phyloP scores from a whole-genome alignment of 2,797 vertebrate genomes.

The Sciaenops ocellatus region DNA sequence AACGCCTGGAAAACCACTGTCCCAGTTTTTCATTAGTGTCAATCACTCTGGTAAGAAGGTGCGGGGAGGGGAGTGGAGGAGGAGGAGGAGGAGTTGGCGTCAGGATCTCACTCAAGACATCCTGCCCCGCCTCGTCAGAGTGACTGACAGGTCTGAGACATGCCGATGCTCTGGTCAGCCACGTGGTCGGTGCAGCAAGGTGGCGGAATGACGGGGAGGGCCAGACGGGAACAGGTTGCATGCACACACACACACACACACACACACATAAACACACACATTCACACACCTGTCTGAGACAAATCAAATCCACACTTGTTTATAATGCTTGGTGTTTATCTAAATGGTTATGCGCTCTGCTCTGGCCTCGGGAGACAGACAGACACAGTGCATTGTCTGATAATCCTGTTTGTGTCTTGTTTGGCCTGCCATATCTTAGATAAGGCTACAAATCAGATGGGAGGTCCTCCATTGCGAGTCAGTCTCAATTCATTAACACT shows the following conservation, averaged over 20 bases:
- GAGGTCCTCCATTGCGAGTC: constrained; percentile 58
- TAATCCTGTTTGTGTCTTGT: constrained; percentile 69
- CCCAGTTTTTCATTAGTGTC: constrained; percentile 88
- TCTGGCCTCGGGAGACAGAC: constrained; percentile 69
- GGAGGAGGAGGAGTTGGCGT: constrained; percentile 55
- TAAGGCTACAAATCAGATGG: constrained; percentile 65
- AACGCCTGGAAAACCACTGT: constrained; percentile 75
- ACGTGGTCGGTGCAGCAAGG: constrained; percentile 68
- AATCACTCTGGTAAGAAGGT: constrained; percentile 78
- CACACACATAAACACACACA: constrained; percentile 34
- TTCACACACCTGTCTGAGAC: constrained; percentile 48
- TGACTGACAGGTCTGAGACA: constrained; percentile 82
- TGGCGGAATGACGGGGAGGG: constrained; percentile 65
- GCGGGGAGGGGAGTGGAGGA: constrained; percentile 34
- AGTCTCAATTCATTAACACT: constrained; percentile 68
- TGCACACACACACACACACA: not conserved
- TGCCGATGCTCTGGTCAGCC: constrained; percentile 74
- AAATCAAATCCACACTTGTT: constrained; percentile 68
- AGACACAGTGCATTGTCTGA: constrained; percentile 65
- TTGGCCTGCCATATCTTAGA: constrained; percentile 65
- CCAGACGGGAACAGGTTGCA: constrained; percentile 23
- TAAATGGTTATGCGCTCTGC: constrained; percentile 64
- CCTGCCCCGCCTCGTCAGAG: constrained; percentile 84
- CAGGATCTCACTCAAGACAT: constrained; percentile 80
- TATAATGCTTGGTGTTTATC: constrained; percentile 73